Conservation (phyloP, 2,113 vertebrate species). For the Forbesichthys papilliferus region DNA sequence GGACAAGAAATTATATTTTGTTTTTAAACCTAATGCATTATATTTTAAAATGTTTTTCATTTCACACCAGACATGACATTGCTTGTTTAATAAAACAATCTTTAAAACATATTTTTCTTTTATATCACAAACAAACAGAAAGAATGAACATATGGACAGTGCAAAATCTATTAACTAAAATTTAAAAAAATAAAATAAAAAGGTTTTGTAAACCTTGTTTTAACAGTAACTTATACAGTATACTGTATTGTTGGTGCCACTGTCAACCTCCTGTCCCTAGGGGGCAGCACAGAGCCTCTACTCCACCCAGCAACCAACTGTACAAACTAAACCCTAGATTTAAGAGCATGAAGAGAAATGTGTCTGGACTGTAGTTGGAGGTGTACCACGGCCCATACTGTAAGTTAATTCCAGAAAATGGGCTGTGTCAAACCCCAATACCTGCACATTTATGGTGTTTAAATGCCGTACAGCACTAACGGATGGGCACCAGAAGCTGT, state of each 20-base stretch:
- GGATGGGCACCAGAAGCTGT: slow-evolving; percentile 32
- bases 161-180: slow-evolving; percentile 68
- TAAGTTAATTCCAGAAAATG: background rate
- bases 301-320: slow-evolving; percentile 42
- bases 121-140: slow-evolving; percentile 28
- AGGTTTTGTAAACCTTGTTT: slow-evolving; percentile 47
- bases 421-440: slow-evolving; percentile 6
- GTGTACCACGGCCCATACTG: slow-evolving; percentile 11
- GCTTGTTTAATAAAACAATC: slow-evolving; percentile 62
- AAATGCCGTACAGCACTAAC: slow-evolving; percentile 26
- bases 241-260: slow-evolving; percentile 34
- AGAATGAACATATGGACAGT: slow-evolving; percentile 60
- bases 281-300: slow-evolving; percentile 46
- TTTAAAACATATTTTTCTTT: slow-evolving; percentile 68
- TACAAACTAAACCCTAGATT: slow-evolving; percentile 31
- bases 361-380: slow-evolving; percentile 18
- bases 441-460: slow-evolving; percentile 18
- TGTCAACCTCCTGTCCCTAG: slow-evolving; percentile 24
- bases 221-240: slow-evolving; percentile 26
- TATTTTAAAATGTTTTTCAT: slow-evolving; percentile 44
- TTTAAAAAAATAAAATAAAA: slow-evolving; percentile 1
- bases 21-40: slow-evolving; percentile 59
- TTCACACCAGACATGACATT: slow-evolving; percentile 50
- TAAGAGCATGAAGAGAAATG: slow-evolving; percentile 32
- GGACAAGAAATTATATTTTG: slow-evolving; percentile 53